Percentiles rank a stretch among this genome's conserved stretches.
Conservation (phyloP, 1,140 invertebrate species). For the Anthonomus grandis region DNA sequence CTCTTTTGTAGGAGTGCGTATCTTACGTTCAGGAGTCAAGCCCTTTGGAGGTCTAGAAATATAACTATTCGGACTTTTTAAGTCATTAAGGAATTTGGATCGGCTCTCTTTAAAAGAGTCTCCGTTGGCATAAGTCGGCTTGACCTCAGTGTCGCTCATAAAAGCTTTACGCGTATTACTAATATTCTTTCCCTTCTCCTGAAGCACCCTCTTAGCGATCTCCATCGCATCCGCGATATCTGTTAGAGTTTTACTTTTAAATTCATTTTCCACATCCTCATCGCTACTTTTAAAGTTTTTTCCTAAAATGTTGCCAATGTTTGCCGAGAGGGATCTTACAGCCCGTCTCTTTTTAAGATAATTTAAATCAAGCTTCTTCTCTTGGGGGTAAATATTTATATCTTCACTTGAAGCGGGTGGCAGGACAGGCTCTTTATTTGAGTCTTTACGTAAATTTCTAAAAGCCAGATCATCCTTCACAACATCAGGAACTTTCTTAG, state of each 20-base stretch:
- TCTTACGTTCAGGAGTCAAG: slow-evolving; percentile 31
- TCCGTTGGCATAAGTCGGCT: slow-evolving; percentile 3
- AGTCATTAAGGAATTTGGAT: slow-evolving; percentile 37
- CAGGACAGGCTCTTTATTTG: slow-evolving; percentile 51
- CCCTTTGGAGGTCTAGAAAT: slow-evolving; percentile 34
- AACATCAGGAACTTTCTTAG: slow-evolving; percentile 71
- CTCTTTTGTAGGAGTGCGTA: slow-evolving; percentile 33
- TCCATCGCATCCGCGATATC: slow-evolving; percentile 48
- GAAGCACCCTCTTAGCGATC: slow-evolving; percentile 44
- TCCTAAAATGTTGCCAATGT: slow-evolving; percentile 70
- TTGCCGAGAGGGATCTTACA: slow-evolving; percentile 74
- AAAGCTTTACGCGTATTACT: slow-evolving; percentile 41
- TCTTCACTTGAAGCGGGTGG: slow-evolving; percentile 43
- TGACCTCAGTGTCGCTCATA: slow-evolving; percentile 43
- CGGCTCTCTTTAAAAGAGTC: slow-evolving; percentile 29
- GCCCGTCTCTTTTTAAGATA: slow-evolving; percentile 67
- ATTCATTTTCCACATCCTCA: slow-evolving; percentile 33
- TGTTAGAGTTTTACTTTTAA: slow-evolving; percentile 33
- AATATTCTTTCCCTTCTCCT: slow-evolving; percentile 44
- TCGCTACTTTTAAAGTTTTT: slow-evolving; percentile 56
- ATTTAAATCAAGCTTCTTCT: slow-evolving; percentile 33
- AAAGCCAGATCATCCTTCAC: slow-evolving; percentile 85
- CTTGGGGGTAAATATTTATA: slow-evolving; percentile 31
- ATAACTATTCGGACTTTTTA: slow-evolving; percentile 21
- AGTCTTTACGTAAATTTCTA: slow-evolving; percentile 77